These are phyloP conservation scores for Thermophis baileyi DNA, from an alignment of 2,113 vertebrate species.

Conservation along the genomic window DNA sequence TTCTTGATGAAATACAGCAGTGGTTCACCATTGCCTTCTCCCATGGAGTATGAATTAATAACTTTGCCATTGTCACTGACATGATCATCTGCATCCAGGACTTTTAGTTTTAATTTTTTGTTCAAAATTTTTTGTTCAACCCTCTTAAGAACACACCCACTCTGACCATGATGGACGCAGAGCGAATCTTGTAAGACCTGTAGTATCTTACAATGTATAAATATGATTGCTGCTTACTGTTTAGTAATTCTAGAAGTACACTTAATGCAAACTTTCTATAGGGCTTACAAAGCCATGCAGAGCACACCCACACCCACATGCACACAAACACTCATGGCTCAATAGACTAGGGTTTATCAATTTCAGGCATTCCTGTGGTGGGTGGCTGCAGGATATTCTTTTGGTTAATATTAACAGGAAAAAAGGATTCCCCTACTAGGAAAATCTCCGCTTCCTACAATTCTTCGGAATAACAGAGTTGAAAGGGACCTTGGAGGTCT, in stretches of 20 bases:
- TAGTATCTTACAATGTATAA: neutral
- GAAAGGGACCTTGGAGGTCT: neutral
- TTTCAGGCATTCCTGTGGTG: neutral
- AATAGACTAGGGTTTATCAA: neutral
- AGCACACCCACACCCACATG: too few species aligned
- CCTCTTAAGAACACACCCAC: neutral
- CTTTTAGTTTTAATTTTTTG: neutral
- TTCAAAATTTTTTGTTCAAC: neutral
- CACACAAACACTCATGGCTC: neutral
- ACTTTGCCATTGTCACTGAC: neutral
- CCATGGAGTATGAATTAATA: neutral
- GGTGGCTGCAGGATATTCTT: neutral
- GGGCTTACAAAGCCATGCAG: neutral
- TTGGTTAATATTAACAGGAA: neutral
- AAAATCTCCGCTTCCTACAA: neutral
- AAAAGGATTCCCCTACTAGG: neutral
- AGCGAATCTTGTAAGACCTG: neutral
- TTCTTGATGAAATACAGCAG: neutral
- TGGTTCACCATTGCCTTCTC: neutral
- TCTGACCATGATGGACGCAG: neutral
- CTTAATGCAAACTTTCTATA: neutral
- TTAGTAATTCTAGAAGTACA: neutral
- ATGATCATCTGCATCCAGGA: neutral
- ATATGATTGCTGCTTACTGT: neutral
- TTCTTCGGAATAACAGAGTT: neutral